A percentile compares a stretch with the other conserved stretches of the same genome.
Conservation (phyloP, 2,113 vertebrate species). For the Panurus biarmicus region DNA sequence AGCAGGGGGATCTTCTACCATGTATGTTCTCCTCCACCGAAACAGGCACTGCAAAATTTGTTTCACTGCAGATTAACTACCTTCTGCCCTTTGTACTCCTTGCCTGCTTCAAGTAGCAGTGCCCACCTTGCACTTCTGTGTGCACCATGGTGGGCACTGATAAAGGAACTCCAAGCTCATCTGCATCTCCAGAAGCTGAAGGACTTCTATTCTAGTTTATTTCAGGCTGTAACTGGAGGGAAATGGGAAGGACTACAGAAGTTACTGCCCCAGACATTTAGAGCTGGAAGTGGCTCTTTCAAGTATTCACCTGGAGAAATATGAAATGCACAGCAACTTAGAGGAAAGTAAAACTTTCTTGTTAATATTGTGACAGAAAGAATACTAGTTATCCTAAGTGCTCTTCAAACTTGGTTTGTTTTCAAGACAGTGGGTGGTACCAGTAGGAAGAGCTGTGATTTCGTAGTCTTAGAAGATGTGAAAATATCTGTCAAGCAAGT, state of each 20-base stretch:
- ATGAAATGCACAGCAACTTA: neutral
- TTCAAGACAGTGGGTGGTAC: neutral
- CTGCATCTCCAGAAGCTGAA: neutral
- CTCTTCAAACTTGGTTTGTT: neutral
- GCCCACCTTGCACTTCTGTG: neutral
- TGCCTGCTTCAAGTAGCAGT: neutral
- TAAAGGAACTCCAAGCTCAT: neutral
- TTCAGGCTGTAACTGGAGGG: neutral
- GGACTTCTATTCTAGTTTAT: neutral
- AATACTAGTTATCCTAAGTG: neutral
- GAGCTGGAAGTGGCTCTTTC: neutral
- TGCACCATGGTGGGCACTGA: neutral
- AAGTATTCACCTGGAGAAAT: neutral
- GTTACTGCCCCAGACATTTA: neutral
- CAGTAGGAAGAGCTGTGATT: neutral
- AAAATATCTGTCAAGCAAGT: neutral
- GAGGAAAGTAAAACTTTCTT: neutral
- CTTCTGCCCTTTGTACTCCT: neutral
- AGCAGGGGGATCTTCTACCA: neutral
- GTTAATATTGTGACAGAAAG: neutral
- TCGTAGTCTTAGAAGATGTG: neutral
- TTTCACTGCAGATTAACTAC: neutral
- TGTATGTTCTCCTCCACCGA: fast-evolving
- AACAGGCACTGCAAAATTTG: neutral
- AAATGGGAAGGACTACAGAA: neutral